Evolutionary conservation across 2,797 vertebrate species (phyloP).

Genomic region (Chloroceryle inda): DNA sequence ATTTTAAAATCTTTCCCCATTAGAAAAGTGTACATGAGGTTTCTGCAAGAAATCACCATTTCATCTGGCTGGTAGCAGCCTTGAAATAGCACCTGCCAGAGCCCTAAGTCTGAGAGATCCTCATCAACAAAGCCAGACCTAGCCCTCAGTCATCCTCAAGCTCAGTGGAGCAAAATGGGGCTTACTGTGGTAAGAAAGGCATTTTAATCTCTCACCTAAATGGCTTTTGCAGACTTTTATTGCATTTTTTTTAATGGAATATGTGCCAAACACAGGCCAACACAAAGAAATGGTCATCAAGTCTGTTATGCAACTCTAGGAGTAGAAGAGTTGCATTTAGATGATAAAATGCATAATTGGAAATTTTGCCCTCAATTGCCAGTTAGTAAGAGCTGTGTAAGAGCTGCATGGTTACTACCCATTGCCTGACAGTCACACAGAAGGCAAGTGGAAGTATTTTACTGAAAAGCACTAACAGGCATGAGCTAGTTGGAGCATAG

Average conservation of each 20-base stretch:
- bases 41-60: not conserved
- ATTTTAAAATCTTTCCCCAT: not conserved
- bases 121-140: not conserved
- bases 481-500: not conserved
- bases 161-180: not conserved
- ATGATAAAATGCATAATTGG: not conserved
- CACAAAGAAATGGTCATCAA: not conserved
- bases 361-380: not conserved
- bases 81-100: not conserved
- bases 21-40: not conserved
- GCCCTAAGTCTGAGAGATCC: not conserved
- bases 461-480: not conserved
- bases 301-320: accelerated
- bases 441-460: not conserved
- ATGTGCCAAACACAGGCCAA: not conserved
- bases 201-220: not conserved
- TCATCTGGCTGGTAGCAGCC: not conserved
- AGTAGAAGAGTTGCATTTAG: not conserved
- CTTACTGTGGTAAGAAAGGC: not conserved
- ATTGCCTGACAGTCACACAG: not conserved
- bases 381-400: not conserved
- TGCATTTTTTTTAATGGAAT: not conserved
- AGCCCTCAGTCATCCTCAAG: not conserved
- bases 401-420: not conserved
- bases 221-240: not conserved